Conservation (phyloP, 2,888 invertebrate genomes). For the Folsomia candida region DNA sequence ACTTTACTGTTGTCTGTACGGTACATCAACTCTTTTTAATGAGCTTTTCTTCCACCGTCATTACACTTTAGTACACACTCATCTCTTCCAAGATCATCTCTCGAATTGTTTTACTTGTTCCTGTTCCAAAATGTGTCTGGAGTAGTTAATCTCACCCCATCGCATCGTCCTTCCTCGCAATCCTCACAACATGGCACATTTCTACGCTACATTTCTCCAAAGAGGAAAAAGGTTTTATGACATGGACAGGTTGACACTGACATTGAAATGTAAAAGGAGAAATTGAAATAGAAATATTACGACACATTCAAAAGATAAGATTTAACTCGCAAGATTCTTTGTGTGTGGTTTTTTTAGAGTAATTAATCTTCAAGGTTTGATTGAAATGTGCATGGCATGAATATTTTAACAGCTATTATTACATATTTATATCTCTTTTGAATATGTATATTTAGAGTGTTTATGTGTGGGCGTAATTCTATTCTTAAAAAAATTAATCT, state of each 20-base stretch:
- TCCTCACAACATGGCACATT: background rate
- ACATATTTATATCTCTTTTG: background rate
- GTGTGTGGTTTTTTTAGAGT: background rate
- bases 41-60: background rate
- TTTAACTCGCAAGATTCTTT: too few species aligned
- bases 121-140: background rate
- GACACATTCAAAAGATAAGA: too few species aligned
- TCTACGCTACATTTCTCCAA: too few species aligned
- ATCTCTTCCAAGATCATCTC: too few species aligned
- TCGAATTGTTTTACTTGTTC: background rate
- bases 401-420: too few species aligned
- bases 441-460: background rate
- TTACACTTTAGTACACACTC: too few species aligned
- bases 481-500: too few species aligned
- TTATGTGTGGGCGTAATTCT: background rate
- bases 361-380: background rate
- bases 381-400: background rate
- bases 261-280: slow-evolving; percentile 1
- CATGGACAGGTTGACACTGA: slow-evolving; percentile 1
- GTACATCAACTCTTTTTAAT: background rate
- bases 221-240: background rate
- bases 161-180: background rate
- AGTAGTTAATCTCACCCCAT: too few species aligned
- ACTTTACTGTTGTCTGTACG: background rate
- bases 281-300: too few species aligned